Conservation (phyloP, 2,113 vertebrate species). For the human (Homo sapiens) region DNA sequence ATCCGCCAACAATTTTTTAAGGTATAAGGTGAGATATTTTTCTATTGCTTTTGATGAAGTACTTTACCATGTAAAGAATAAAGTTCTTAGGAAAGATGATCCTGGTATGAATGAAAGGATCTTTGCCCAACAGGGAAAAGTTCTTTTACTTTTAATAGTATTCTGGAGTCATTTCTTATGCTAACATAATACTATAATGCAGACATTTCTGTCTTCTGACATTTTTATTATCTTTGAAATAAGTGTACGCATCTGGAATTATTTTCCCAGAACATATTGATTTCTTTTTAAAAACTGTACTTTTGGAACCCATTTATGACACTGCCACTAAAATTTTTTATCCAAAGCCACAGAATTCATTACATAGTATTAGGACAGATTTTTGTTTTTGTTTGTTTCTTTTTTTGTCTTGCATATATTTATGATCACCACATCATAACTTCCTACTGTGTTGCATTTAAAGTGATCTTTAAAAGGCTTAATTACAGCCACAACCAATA, state of each 20-base stretch:
- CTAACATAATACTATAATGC: neutral
- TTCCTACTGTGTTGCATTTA: neutral
- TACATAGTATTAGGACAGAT: neutral
- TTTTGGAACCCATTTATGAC: neutral
- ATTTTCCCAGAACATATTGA: neutral
- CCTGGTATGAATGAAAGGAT: neutral
- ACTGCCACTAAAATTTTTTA: neutral
- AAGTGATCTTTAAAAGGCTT: neutral
- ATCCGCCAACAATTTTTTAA: neutral
- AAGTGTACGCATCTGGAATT: neutral
- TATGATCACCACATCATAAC: neutral
- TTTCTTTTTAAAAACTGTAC: neutral
- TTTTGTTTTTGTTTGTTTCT: neutral
- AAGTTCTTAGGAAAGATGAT: neutral
- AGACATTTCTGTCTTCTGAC: neutral
- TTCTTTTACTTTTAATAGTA: neutral
- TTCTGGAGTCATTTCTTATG: neutral
- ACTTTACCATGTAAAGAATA: neutral
- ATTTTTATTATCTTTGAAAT: constrained; percentile 35
- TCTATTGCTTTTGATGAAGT: neutral
- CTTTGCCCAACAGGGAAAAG: neutral
- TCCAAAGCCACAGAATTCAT: neutral
- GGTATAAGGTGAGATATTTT: neutral
- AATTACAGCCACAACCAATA: neutral
- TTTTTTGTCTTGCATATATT: neutral